Conservation (phyloP, 2,113 vertebrate genomes). For the Rhinolophus sinicus region DNA sequence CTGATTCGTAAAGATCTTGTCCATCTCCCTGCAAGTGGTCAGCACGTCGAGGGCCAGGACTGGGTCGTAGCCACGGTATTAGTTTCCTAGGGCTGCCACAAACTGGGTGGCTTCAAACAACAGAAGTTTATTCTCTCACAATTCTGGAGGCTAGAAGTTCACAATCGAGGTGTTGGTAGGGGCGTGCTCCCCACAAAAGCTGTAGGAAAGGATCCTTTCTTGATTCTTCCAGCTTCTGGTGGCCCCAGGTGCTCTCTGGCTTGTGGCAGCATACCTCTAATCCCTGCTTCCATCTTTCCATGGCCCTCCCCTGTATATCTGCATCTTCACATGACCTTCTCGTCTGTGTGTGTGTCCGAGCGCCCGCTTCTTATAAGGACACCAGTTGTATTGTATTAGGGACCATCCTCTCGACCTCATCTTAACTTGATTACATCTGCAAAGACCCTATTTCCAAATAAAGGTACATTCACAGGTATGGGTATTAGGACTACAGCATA, state of each 20-base stretch:
- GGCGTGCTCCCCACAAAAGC: background rate
- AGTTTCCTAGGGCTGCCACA: background rate
- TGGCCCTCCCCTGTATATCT: background rate
- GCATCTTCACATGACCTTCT: background rate
- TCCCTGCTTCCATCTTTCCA: background rate
- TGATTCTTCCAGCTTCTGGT: background rate
- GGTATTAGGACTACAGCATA: background rate
- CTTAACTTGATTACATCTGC: background rate
- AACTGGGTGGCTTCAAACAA: background rate
- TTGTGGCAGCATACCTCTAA: background rate
- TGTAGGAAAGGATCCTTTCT: background rate
- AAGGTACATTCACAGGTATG: background rate
- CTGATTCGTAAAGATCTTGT: background rate
- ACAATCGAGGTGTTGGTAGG: background rate
- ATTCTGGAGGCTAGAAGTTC: background rate
- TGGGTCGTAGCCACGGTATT: background rate
- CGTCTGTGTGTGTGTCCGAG: background rate
- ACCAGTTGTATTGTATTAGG: background rate
- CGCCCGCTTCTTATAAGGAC: background rate
- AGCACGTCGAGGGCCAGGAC: background rate
- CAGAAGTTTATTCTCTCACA: background rate
- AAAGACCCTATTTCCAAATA: slow-evolving; percentile 20
- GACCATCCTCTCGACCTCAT: background rate
- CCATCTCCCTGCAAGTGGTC: background rate
- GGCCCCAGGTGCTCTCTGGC: background rate